Conservation (phyloP, 2,113 vertebrate genomes). For the Tetrax tetrax region DNA sequence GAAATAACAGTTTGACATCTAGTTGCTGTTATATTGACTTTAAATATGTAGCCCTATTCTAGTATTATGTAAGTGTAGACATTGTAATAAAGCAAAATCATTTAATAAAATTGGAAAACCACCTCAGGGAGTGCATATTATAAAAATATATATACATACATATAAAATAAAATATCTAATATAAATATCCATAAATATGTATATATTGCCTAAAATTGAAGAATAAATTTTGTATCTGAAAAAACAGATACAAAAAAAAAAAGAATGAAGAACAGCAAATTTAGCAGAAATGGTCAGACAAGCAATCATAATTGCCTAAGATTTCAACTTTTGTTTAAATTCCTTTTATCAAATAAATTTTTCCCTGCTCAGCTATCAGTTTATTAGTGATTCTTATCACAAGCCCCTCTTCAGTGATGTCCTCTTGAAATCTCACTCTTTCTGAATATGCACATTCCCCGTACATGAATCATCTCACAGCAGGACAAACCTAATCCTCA, state of each 20-base stretch:
- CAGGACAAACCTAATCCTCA: conserved; percentile 44
- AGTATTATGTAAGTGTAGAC: neutral
- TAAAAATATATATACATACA: neutral
- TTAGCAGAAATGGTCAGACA: neutral
- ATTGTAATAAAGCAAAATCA: neutral
- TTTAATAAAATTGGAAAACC: neutral
- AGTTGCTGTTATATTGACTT: neutral
- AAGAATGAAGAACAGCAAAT: neutral
- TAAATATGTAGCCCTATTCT: neutral
- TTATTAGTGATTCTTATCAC: neutral
- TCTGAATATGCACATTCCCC: conserved; percentile 52
- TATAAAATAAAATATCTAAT: neutral
- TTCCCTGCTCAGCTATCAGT: neutral
- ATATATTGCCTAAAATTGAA: neutral
- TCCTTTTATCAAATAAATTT: neutral
- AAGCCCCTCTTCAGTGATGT: neutral
- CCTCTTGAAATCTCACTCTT: neutral
- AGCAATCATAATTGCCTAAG: neutral
- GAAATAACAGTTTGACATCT: neutral
- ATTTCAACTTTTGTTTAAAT: neutral
- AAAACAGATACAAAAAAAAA: neutral
- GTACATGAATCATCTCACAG: conserved; percentile 53
- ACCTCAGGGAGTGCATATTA: neutral
- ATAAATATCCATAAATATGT: neutral
- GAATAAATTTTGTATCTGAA: neutral